These are phyloP conservation scores for Micromesistius poutassou DNA, from an alignment of 2,797 vertebrate species.

Conservation along the genomic window DNA sequence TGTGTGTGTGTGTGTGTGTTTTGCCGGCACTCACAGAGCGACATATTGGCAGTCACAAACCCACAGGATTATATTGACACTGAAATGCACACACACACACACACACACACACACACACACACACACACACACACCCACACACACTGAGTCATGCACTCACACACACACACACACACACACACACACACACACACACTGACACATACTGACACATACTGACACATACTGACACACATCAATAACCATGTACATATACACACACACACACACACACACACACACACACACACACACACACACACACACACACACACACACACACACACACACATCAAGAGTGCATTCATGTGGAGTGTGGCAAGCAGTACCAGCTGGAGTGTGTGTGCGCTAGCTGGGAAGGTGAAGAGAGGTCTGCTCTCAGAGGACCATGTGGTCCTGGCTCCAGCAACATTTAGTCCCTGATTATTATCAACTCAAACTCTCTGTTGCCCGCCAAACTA, in stretches of 20 bases:
- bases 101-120: neutral
- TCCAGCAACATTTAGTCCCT: neutral
- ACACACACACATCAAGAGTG: neutral
- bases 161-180: slow-evolving; percentile 2
- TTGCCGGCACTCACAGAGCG: neutral
- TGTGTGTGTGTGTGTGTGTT: too few species aligned
- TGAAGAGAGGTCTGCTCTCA: slow-evolving; percentile 32
- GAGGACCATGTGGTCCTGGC: slow-evolving; percentile 5
- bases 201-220: neutral
- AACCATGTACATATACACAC: neutral
- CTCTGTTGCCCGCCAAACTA: neutral
- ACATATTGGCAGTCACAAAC: neutral
- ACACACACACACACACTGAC: neutral
- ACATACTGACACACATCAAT: slow-evolving; percentile 8
- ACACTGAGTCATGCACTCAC: too few species aligned
- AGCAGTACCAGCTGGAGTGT: slow-evolving; percentile 23
- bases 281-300: neutral
- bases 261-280: neutral
- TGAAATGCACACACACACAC: neutral
- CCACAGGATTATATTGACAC: neutral
- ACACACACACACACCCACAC: neutral
- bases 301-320: slow-evolving; percentile 3
- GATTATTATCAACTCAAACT: neutral
- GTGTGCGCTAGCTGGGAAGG: slow-evolving; percentile 29
- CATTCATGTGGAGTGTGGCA: neutral